Evolutionary conservation across 2,888 invertebrate genomes (phyloP).

Genomic region (Pyrrhosoma nymphula): DNA sequence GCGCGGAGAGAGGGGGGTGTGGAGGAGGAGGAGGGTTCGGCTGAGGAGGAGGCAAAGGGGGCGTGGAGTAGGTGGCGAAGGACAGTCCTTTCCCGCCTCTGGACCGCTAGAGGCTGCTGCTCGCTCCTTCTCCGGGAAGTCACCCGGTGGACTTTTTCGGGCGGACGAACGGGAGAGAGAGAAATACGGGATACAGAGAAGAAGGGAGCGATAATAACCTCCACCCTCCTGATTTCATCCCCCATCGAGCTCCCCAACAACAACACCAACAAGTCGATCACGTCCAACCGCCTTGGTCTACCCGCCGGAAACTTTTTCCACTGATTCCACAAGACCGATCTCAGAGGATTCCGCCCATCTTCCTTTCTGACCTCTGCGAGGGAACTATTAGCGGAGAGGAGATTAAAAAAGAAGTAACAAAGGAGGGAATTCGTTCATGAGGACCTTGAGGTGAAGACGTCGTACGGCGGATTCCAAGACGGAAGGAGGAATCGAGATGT

Average conservation of each 20-base stretch:
- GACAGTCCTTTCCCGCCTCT: conserved; percentile 63
- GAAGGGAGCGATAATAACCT: neutral
- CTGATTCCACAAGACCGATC: neutral
- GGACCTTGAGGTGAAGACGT: neutral
- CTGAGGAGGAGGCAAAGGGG: conserved; percentile 25
- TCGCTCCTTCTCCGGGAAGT: neutral
- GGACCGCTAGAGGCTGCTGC: conserved; percentile 61
- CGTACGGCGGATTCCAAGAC: neutral
- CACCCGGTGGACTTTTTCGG: neutral
- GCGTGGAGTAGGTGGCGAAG: neutral
- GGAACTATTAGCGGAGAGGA: neutral
- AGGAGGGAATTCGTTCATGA: neutral
- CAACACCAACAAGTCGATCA: neutral
- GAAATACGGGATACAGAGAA: too few species aligned
- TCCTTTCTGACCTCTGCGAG: neutral
- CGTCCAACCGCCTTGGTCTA: too few species aligned
- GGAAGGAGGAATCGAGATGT: neutral
- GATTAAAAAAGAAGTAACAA: neutral
- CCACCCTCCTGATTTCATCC: neutral
- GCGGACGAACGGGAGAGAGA: neutral
- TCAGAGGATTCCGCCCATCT: neutral
- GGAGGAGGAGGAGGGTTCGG: neutral
- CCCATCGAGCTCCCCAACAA: neutral
- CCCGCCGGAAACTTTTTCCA: neutral
- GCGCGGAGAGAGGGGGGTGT: neutral